Conservation (phyloP, 2,888 invertebrate species). For the Arctia plantaginis region DNA sequence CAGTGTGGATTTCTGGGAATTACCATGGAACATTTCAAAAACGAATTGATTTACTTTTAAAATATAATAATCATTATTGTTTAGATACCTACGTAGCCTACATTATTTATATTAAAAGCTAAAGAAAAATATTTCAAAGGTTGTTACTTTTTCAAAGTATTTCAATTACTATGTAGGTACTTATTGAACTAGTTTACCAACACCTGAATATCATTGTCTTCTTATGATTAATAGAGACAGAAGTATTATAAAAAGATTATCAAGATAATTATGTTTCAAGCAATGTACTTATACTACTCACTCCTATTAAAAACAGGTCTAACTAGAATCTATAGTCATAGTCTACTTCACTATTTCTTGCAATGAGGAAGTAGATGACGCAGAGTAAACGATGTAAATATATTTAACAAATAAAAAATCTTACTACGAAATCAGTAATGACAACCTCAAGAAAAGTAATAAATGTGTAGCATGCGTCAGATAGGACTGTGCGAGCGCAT, state of each 20-base stretch:
- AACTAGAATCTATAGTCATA: background rate
- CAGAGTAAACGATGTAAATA: background rate
- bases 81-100: background rate
- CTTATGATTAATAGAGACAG: background rate
- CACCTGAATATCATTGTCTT: background rate
- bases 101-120: background rate
- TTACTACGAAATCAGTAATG: constrained; percentile 23
- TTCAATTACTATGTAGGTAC: background rate
- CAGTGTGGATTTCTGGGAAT: constrained; percentile 13
- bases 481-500: constrained; percentile 47
- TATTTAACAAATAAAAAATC: background rate
- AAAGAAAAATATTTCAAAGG: background rate
- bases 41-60: background rate
- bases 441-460: constrained; percentile 34
- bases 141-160: background rate
- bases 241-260: background rate
- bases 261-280: background rate
- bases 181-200: background rate
- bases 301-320: background rate
- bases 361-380: background rate
- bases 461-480: constrained; percentile 2
- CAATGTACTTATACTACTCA: background rate
- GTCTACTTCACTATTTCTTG: background rate
- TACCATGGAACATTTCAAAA: background rate
- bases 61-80: background rate